A percentile compares a stretch with the other conserved stretches of the same genome.
Evolutionary conservation across 1,140 invertebrate genomes (phyloP).

Genomic region (Camponotus pennsylvanicus): DNA sequence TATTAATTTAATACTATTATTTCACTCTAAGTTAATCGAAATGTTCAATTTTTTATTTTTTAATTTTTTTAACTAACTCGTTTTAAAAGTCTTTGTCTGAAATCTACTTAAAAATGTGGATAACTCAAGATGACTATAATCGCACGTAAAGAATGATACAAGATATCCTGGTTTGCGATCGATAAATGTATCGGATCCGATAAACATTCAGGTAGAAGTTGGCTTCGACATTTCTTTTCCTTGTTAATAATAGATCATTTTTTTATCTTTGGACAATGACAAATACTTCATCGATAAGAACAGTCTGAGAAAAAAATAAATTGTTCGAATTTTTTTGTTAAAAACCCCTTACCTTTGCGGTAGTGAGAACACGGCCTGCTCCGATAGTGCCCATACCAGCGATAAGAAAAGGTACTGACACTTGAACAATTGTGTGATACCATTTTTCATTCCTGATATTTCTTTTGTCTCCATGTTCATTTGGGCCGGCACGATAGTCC

Average conservation of each 20-base stretch:
- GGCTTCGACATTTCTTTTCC: neutral
- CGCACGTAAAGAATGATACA: neutral
- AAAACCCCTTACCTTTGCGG: conserved; percentile 90
- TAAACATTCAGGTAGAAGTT: conserved; percentile 24
- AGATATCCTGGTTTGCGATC: neutral
- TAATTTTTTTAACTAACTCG: too few relatives aligned
- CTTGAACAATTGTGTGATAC: conserved; percentile 92
- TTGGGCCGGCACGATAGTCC: conserved; percentile 60
- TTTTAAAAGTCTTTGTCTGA: neutral
- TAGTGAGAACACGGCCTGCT: conserved; percentile 94
- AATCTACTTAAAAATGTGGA: conserved; percentile 19
- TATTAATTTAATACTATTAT: too few relatives aligned
- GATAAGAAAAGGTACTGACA: conserved; percentile 97
- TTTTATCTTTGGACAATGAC: conserved; percentile 49
- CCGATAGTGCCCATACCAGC: conserved; percentile 98
- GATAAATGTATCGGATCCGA: conserved; percentile 38
- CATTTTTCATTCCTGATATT: conserved; percentile 90
- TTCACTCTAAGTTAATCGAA: neutral
- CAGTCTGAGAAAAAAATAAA: neutral
- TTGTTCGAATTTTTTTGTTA: neutral
- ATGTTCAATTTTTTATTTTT: neutral
- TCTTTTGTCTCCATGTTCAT: conserved; percentile 55
- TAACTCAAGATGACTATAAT: conserved; percentile 40
- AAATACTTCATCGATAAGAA: conserved; percentile 34
- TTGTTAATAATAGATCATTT: neutral